A percentile compares a stretch with the other conserved stretches of the same genome.
Evolutionary conservation across 2,888 invertebrate species (phyloP).

Genomic region (Carabus problematicus): DNA sequence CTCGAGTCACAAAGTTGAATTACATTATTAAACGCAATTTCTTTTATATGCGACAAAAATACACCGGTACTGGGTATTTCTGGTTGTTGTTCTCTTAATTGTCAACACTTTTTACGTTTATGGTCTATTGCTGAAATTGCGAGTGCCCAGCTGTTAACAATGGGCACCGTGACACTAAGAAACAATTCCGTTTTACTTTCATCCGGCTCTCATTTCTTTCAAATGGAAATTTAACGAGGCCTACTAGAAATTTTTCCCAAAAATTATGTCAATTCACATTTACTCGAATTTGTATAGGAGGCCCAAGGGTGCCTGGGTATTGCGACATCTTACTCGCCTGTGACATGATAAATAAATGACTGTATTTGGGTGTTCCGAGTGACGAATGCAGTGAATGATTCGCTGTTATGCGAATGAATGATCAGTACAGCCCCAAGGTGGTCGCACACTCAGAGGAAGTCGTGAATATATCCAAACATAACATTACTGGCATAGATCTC

Average conservation of each 20-base stretch:
- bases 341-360: constrained; percentile 15
- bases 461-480: constrained; percentile 40
- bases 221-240: constrained; percentile 52
- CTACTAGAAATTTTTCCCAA: constrained; percentile 11
- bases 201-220: constrained; percentile 49
- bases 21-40: constrained; percentile 57
- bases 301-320: too few species aligned
- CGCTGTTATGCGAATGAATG: background rate
- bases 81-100: constrained; percentile 57
- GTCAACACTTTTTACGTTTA: constrained; percentile 56
- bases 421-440: constrained; percentile 12
- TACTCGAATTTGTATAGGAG: background rate
- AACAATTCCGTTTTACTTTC: constrained; percentile 55
- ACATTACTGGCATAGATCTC: background rate
- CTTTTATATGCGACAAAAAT: constrained; percentile 53
- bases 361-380: background rate
- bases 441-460: constrained; percentile 30
- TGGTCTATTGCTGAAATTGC: constrained; percentile 53
- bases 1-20: constrained; percentile 50
- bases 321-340: too few species aligned
- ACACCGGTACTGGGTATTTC: constrained; percentile 49
- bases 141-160: constrained; percentile 54
- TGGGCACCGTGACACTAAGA: constrained; percentile 51
- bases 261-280: constrained; percentile 2
- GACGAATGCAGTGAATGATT: constrained; percentile 7